These are phyloP conservation scores for Suillia variegata DNA, from an alignment of 2,888 invertebrate species.

Conservation along the genomic window DNA sequence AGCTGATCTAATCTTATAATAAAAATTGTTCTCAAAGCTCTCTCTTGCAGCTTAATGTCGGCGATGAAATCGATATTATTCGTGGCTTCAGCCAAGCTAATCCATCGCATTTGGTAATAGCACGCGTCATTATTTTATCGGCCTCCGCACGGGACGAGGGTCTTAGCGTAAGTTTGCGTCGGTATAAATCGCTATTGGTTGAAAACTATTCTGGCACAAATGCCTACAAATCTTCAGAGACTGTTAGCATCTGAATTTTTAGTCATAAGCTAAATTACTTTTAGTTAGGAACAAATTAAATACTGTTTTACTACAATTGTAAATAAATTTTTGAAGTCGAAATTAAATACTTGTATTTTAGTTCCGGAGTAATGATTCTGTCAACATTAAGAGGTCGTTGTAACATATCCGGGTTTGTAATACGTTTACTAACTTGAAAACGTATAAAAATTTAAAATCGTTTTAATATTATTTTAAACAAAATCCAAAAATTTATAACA, in stretches of 20 bases:
- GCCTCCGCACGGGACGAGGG: slow-evolving; percentile 65
- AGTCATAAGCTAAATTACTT: too few species aligned
- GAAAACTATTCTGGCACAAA: slow-evolving; percentile 69
- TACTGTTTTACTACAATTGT: too few species aligned
- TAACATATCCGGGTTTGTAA: too few species aligned
- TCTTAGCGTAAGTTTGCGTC: slow-evolving; percentile 67
- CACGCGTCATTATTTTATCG: slow-evolving; percentile 71
- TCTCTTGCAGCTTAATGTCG: slow-evolving; percentile 65
- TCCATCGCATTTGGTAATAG: slow-evolving; percentile 71
- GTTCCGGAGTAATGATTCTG: too few species aligned
- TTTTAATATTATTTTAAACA: too few species aligned
- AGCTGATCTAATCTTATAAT: slow-evolving; percentile 40
- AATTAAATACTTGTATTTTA: too few species aligned
- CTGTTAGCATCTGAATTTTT: slow-evolving; percentile 17
- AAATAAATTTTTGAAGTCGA: too few species aligned
- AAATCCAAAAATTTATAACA: too few species aligned
- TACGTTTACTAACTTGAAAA: too few species aligned
- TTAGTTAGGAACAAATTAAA: too few species aligned
- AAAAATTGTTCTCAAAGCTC: not conserved
- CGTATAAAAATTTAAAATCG: too few species aligned
- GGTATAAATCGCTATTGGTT: slow-evolving; percentile 73
- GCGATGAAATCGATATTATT: slow-evolving; percentile 81
- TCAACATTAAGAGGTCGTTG: too few species aligned
- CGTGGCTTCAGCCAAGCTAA: slow-evolving; percentile 71
- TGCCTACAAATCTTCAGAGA: slow-evolving; percentile 59